A percentile compares a stretch with the other conserved stretches of the same genome.
These are phyloP conservation scores for Himalopsyche tibetana DNA, from an alignment of 2,888 invertebrate species.

Conservation along the genomic window DNA sequence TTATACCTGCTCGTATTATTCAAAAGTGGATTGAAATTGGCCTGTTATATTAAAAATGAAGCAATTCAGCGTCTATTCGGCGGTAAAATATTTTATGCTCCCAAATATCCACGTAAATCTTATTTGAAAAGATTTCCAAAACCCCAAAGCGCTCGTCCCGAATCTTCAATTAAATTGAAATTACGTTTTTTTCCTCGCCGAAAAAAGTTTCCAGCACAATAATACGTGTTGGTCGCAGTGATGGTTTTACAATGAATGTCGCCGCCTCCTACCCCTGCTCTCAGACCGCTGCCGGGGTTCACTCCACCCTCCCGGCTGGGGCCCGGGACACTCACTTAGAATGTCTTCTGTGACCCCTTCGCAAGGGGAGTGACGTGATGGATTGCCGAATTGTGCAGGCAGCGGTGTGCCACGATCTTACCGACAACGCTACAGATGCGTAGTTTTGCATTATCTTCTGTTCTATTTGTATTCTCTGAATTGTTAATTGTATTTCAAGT, in stretches of 20 bases:
- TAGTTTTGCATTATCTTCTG: not conserved
- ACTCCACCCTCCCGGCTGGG: constrained; percentile 35
- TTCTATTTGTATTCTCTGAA: no score
- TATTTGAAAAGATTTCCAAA: constrained; percentile 33
- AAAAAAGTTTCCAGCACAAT: constrained; percentile 39
- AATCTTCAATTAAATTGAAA: constrained; percentile 43
- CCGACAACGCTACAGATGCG: not conserved
- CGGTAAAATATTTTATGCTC: constrained; percentile 6
- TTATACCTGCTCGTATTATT: no score
- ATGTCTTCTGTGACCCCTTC: constrained; percentile 45
- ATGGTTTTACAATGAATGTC: constrained; percentile 48
- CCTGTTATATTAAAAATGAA: not conserved
- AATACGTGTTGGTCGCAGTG: constrained; percentile 44
- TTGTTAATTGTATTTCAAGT: no score
- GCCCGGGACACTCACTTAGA: constrained; percentile 41
- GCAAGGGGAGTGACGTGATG: constrained; percentile 51
- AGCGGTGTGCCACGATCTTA: constrained; percentile 22
- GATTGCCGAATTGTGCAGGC: constrained; percentile 56
- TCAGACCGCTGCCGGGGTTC: not conserved
- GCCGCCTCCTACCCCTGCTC: constrained; percentile 5
- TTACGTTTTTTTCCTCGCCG: constrained; percentile 7
- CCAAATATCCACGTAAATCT: constrained; percentile 9
- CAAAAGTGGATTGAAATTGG: not conserved
- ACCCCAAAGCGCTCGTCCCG: constrained; percentile 21
- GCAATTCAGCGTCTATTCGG: not conserved